phyloP scores from a whole-genome alignment of 2,113 vertebrate species.

The Ornithorhynchus anatinus region DNA sequence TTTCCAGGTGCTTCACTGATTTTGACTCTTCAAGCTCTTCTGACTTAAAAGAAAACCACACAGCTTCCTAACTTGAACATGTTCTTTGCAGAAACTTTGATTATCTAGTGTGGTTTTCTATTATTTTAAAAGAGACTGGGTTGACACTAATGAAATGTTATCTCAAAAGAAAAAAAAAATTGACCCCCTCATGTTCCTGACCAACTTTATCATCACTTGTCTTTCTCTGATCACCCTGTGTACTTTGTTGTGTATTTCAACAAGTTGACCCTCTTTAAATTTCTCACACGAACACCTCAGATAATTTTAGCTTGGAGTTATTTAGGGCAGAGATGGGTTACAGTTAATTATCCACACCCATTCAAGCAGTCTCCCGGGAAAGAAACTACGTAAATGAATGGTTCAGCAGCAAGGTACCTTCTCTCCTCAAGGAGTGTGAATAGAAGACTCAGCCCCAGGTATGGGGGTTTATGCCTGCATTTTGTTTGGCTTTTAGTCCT shows the following conservation, averaged over 20 bases:
- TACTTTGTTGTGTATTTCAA: background rate
- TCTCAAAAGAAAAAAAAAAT: background rate
- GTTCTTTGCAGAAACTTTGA: background rate
- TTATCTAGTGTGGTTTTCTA: background rate
- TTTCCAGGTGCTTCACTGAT: constrained; percentile 9
- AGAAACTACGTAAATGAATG: background rate
- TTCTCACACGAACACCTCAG: background rate
- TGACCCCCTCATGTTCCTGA: background rate
- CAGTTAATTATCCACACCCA: background rate
- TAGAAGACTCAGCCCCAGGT: too few relatives aligned
- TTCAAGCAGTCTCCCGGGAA: background rate
- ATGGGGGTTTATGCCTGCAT: too few relatives aligned
- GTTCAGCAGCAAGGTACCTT: too few relatives aligned
- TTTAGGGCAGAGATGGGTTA: background rate
- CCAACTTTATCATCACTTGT: background rate
- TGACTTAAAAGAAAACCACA: constrained; percentile 33
- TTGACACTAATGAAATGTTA: background rate
- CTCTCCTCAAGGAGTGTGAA: too few relatives aligned
- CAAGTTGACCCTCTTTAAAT: background rate
- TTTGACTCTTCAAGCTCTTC: constrained; percentile 17
- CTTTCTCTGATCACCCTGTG: background rate
- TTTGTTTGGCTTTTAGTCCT: too few relatives aligned
- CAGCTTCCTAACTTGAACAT: constrained; percentile 17
- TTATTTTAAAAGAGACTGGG: background rate
- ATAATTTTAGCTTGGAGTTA: background rate